A percentile compares a stretch with the other conserved stretches of the same genome.
phyloP scores from a whole-genome alignment of 2,888 invertebrate genomes.

The Drosophila gaucha region DNA sequence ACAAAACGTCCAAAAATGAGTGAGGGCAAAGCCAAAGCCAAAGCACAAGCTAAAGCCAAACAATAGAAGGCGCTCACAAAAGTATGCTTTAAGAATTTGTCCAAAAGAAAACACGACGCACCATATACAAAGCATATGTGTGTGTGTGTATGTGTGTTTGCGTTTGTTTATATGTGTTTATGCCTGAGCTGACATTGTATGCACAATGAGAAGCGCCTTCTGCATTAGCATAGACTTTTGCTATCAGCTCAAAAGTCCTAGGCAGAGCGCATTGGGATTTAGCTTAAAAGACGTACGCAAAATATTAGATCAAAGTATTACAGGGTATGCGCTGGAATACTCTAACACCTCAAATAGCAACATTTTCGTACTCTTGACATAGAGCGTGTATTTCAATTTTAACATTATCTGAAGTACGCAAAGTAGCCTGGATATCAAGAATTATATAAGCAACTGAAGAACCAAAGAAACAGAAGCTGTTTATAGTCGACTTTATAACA shows the following conservation, averaged over 20 bases:
- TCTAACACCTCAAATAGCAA: no score
- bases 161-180: constrained; percentile 16
- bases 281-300: constrained; percentile 19
- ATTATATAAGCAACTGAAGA: no score
- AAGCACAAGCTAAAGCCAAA: constrained; percentile 47
- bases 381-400: no score
- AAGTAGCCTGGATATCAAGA: no score
- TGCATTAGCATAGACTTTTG: constrained; percentile 6
- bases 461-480: no score
- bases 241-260: background rate
- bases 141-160: constrained; percentile 2
- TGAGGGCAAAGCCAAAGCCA: constrained; percentile 38
- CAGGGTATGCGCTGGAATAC: background rate
- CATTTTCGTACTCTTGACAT: no score
- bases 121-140: constrained; percentile 2
- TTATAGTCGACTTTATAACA: no score
- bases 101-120: constrained; percentile 21
- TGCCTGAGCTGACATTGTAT: constrained; percentile 43
- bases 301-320: constrained; percentile 40
- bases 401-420: no score
- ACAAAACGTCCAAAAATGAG: constrained; percentile 54
- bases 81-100: constrained; percentile 71
- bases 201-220: constrained; percentile 42
- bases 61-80: constrained; percentile 59
- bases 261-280: constrained; percentile 11